phyloP scores from a whole-genome alignment of 2,113 vertebrate species.

The Ibidorhyncha struthersii region DNA sequence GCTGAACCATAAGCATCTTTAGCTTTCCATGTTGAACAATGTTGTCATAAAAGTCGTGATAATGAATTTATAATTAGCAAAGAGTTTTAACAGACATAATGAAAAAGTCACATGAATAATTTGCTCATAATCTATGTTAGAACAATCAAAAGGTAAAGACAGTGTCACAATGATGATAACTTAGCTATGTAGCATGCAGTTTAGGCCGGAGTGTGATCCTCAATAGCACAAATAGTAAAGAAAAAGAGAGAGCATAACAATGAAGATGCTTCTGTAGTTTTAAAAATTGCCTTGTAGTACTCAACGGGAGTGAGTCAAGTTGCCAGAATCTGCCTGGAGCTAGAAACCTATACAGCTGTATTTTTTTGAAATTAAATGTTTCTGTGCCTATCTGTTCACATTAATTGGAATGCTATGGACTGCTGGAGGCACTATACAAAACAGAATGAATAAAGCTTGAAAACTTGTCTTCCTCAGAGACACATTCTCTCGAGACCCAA shows the following conservation, averaged over 20 bases:
- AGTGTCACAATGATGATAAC: not conserved
- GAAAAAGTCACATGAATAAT: conserved; percentile 23
- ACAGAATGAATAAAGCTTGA: not conserved
- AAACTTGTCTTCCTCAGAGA: not conserved
- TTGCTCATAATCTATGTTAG: not conserved
- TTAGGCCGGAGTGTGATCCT: not conserved
- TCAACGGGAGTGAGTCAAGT: not conserved
- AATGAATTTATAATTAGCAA: conserved; percentile 3
- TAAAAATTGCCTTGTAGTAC: not conserved
- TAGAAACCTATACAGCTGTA: not conserved
- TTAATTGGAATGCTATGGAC: not conserved
- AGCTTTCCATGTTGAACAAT: not conserved
- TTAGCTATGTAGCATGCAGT: not conserved
- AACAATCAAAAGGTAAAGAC: conserved; percentile 7
- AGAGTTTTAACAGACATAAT: not conserved
- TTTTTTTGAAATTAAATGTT: not conserved
- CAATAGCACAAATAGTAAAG: not conserved
- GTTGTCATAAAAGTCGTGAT: conserved; percentile 1
- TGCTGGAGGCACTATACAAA: not conserved
- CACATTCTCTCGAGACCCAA: not conserved
- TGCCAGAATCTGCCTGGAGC: not conserved
- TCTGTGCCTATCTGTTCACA: not conserved
- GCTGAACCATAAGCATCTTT: not conserved
- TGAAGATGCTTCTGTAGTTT: not conserved
- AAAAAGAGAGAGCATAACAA: not conserved